Percentiles rank a stretch among this genome's conserved stretches.
phyloP scores from a whole-genome alignment of 2,797 vertebrate species.

The Oophaga sylvatica region DNA sequence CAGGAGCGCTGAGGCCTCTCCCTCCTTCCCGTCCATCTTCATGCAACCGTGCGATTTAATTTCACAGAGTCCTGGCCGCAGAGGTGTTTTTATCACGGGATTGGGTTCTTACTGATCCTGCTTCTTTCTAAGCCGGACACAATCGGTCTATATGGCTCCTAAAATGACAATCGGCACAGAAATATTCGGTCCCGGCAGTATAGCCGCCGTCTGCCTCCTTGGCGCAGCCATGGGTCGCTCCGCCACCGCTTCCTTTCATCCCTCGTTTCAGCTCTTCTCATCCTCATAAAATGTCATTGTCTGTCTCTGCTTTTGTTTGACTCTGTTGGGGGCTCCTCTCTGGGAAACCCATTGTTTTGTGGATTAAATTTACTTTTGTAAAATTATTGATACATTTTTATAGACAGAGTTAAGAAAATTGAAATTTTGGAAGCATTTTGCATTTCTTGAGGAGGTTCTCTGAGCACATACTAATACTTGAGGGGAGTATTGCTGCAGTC shows the following conservation, averaged over 20 bases:
- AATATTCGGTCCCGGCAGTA: not conserved
- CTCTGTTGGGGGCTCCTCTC: not conserved
- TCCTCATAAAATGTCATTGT: not conserved
- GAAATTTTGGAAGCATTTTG: not conserved
- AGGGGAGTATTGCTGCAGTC: too few species aligned
- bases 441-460: not conserved
- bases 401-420: not conserved
- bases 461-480: not conserved
- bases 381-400: not conserved
- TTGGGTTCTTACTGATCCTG: not conserved
- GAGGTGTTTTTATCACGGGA: slow-evolving; percentile 1
- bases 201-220: slow-evolving; percentile 16
- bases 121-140: not conserved
- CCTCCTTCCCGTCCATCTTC: not conserved
- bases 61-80: slow-evolving; percentile 23
- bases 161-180: not conserved
- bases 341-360: not conserved
- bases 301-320: not conserved
- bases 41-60: slow-evolving; percentile 39
- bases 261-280: not conserved
- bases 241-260: not conserved
- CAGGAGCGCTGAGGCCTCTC: not conserved
- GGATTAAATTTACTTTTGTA: not conserved
- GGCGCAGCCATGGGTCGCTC: not conserved
- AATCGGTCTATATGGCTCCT: not conserved